phyloP scores from a whole-genome alignment of 2,888 invertebrate species.

The Nipponacmea schrenckii region DNA sequence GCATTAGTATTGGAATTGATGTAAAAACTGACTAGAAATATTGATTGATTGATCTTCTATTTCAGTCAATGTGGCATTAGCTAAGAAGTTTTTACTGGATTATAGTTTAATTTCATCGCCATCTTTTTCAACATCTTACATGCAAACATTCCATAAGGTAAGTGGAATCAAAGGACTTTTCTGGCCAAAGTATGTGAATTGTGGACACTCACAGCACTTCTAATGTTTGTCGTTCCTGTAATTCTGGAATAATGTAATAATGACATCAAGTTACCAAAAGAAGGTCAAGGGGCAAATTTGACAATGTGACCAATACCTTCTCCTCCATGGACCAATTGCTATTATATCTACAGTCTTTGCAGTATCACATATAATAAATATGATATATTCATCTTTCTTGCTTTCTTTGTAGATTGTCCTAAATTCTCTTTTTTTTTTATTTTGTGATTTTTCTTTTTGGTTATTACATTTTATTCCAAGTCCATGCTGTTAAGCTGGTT shows the following conservation, averaged over 20 bases:
- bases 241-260: not conserved
- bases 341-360: no score
- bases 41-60: conserved; percentile 3
- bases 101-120: conserved; percentile 40
- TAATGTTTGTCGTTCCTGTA: not conserved
- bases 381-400: no score
- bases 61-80: conserved; percentile 36
- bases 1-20: no score
- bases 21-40: not conserved
- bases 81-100: conserved; percentile 42
- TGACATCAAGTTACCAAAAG: not conserved
- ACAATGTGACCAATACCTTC: no score
- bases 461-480: not conserved
- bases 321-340: no score
- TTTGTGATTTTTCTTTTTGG: not conserved
- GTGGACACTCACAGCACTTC: not conserved
- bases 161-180: not conserved
- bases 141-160: conserved; percentile 48
- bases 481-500: not conserved
- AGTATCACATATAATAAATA: no score
- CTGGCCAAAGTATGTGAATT: not conserved
- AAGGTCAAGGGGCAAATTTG: not conserved
- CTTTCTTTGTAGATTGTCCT: no score
- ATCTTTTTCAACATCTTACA: conserved; percentile 29
- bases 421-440: no score